Base-by-base conservation (phyloP, 92 coral and sea anemone genomes). In the Plumapathes pennacea region DNA sequence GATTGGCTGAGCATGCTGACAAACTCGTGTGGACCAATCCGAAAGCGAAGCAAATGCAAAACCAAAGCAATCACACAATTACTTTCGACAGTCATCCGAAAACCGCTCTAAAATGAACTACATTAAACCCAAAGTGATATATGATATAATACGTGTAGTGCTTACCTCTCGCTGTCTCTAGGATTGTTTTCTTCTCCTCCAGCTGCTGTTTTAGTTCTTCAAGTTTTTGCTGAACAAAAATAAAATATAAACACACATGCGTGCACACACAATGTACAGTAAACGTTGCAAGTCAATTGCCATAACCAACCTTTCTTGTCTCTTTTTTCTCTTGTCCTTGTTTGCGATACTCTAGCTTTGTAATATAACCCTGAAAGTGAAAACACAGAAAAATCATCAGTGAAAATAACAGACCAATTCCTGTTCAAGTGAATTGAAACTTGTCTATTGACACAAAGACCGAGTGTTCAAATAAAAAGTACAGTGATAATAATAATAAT, bases 321-420 rank as follows among this genome's bases (percentile, higher is more conserved):
- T 77, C 96, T 65, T 92, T 88, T 50, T 84, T 92, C 17, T 49
- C 61, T 43, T 83, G 81, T 14, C 98, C 98, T 51, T 88, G 77
- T 15, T 67, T 69, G 30, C 74, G 83, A 25, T 70, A 77, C 28
- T 92, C 98, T 54, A 80, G 73, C 50, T 89, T 85, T 17, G 80
- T 67, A 27, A 87, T 85, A 58, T 70, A 64, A 19, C 98, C 98
- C 96, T 91, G 25, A 23, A 38, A 68, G 6, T 1, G 20, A 29
- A 10, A 25, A 34, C 31, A 31, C 58, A 51, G 5, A 51, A 9
- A 8, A 5, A 5, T 5, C 19, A 28, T 19, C 10, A 3, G 13
- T 25, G 18, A 2, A 32, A 29, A 50, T 5, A 3, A 39, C 18
- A 22, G 7, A 55, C 27, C 10, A 33, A 5, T 4, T 24, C 30